These are phyloP conservation scores for Phoxinus phoxinus DNA, from an alignment of 2,113 vertebrate species.

Conservation along the genomic window DNA sequence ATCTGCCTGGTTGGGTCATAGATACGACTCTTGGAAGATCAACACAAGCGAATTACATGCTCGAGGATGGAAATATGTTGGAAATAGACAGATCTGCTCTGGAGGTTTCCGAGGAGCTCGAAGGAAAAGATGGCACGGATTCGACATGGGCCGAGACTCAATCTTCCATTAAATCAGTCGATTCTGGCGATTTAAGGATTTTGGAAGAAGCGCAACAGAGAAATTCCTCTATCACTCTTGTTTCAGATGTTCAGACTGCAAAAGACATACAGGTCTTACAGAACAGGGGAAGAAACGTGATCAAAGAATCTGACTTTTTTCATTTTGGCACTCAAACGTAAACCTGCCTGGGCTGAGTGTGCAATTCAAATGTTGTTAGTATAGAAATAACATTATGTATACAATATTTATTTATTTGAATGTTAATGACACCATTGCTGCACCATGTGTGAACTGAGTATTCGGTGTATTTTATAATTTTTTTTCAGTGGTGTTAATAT, in stretches of 20 bases:
- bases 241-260: constrained; percentile 80
- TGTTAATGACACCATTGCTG: neutral
- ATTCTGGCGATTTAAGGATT: constrained; percentile 84
- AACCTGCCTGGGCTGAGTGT: neutral
- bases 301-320: constrained; percentile 80
- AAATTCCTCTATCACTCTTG: constrained; percentile 77
- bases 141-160: constrained; percentile 86
- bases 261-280: constrained; percentile 79
- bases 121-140: constrained; percentile 84
- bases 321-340: constrained; percentile 80
- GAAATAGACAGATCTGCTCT: constrained; percentile 78
- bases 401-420: neutral
- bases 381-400: neutral
- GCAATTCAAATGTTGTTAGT: neutral
- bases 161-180: constrained; percentile 84
- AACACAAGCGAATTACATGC: constrained; percentile 72
- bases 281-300: constrained; percentile 84
- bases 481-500: neutral
- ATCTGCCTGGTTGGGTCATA: constrained; percentile 80
- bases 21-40: constrained; percentile 72
- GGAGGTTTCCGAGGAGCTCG: constrained; percentile 79
- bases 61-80: constrained; percentile 75
- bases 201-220: constrained; percentile 84
- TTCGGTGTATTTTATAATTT: neutral
- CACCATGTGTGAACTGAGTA: neutral